Evolutionary conservation across 2,888 invertebrate species (phyloP), one percentile per base, ranked within the genome.

Genomic region (Oscheius sp.): DNA sequence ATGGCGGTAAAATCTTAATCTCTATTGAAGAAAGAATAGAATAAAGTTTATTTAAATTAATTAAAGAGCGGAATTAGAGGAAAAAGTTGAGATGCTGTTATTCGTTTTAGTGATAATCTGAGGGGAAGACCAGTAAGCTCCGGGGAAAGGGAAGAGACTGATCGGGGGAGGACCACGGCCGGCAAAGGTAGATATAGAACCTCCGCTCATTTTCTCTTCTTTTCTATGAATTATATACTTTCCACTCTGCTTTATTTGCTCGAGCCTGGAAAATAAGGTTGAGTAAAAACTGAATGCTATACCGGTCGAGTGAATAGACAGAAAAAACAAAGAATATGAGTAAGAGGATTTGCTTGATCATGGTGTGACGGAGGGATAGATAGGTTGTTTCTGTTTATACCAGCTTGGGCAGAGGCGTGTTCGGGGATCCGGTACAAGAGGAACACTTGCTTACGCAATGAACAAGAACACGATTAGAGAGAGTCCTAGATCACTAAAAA

Each of bases 371-470:
- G 32, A 20, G 24, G 32, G 20, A 33, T 54, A 20, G 36, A 33
- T 20, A 17, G 17, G 59, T 44, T 59, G 59, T 30, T 59, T 59
- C 44, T 59, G 59, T 26, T 59, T 59, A 59, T 59, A 59, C 44
- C 32, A 54, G 44, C 14, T n/a, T n/a, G 44, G 22, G 41, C 2
- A 20, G 41, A 44, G 59, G 59, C 59, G 59, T 59, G 59, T 59
- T 59, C 26, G 38, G 44, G 59, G 41, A 59, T 59, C 59, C 59
- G 59, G 59, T 59, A 59, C 59, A 59, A 59, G 59, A 24, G 50
- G 38, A 54, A 50, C 50, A 50, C 54, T 44, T 44, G 59, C 20
- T 57, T 59, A 41, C 59, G 44, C 59, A 28, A 59, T 44, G 54
- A 59, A 59, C 59, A 44, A 28, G 59, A 41, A 32, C 17, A 59